Evolutionary conservation across 2,888 invertebrate species (phyloP).

Genomic region (Chelonus formosanus): DNA sequence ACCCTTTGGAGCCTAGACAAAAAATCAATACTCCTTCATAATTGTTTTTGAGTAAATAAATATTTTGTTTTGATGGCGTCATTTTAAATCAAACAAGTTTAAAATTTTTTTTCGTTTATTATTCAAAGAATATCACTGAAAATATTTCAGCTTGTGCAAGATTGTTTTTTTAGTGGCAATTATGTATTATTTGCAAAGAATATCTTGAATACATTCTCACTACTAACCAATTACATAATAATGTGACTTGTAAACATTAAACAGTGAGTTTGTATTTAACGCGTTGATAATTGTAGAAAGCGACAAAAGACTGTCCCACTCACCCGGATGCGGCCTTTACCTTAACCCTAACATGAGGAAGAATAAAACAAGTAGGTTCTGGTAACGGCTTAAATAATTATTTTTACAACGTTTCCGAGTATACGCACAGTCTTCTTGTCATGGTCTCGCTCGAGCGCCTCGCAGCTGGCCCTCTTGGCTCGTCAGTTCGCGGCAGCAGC

Average conservation of each 20-base stretch:
- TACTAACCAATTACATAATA: no score
- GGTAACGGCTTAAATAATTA: conserved; percentile 65
- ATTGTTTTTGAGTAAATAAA: no score
- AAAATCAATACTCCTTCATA: no score
- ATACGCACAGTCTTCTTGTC: conserved; percentile 50
- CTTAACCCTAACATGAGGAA: conserved; percentile 19
- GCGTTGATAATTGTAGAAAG: conserved; percentile 12
- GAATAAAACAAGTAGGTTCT: conserved; percentile 37
- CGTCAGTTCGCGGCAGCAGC: conserved; percentile 37
- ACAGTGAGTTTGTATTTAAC: conserved; percentile 9
- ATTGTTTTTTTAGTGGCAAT: no score
- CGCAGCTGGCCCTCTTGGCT: conserved; percentile 60
- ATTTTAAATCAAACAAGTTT: no score
- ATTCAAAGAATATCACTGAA: no score
- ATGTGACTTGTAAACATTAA: background rate
- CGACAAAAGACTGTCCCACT: conserved; percentile 19
- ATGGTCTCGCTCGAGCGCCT: conserved; percentile 63
- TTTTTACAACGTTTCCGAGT: conserved; percentile 66
- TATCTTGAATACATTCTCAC: no score
- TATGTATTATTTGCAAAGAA: no score
- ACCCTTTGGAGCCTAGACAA: no score
- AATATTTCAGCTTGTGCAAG: no score
- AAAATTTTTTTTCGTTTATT: no score
- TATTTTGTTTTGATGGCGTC: no score
- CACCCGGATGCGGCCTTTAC: conserved; percentile 32